Evolutionary conservation across 2,113 vertebrate genomes (phyloP), one percentile per base, ranked within the genome.

Genomic region (Sorex araneus): DNA sequence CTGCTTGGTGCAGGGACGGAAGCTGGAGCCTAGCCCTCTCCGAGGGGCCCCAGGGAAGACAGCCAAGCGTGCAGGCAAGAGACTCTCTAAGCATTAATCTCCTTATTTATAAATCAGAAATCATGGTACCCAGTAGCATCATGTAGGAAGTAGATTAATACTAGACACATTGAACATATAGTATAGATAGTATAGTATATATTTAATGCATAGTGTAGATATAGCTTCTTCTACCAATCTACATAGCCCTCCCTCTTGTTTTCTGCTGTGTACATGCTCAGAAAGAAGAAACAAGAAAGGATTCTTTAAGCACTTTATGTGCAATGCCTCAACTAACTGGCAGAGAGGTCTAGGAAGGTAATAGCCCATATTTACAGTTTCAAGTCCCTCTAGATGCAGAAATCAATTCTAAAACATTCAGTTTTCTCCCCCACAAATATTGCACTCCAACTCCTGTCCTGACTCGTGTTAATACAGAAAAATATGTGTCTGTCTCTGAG

Each of bases 251-350:
- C 18, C 6, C 6, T 34, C 30, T 70, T 91, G 36, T 36, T 67
- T 25, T 47, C 2, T 79, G 54, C 34, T 54, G 34, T 78, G 25
- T 34, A 32, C 15, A 40, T 84, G 25, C 40, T 69, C 8, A 43
- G 64, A 54, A 78, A 89, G 73, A 89, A n/a, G 64, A 54, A 78
- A 89, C 66, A 89, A n/a, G 34, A 25, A 91, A 91, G 34, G 34
- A 75, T 32, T 75, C 63, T 75, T 32, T 23, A 40, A 36, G 6
- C 5, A 28, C 45, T 78, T 78, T 18, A 4, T 50, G 30, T 15
- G 19, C 27, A 45, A 63, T 60, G 25, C 30, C 32, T 85, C 70
- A 74, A 43, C 67, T 84, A 36, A 76, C 10, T 40, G 27, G 15
- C 32, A 36, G 79, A 64, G 40, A 70, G 21, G 2, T n/a, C 30